phyloP scores from a whole-genome alignment of 2,888 invertebrate genomes.

The Hyles lineata region DNA sequence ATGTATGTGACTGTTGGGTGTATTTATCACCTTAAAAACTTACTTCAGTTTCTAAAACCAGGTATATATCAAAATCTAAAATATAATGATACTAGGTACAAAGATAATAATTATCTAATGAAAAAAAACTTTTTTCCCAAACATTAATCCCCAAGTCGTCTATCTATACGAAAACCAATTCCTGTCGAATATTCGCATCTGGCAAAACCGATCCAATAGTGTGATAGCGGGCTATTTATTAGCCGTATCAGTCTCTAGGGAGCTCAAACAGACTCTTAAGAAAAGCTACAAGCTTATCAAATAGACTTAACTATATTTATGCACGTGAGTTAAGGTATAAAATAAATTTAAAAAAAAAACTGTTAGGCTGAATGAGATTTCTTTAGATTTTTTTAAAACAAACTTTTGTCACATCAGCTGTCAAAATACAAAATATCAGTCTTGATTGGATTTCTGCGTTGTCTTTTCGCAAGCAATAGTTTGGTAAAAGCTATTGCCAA shows the following conservation, averaged over 20 bases:
- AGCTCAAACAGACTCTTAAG: not conserved
- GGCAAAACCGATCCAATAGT: conserved; percentile 6
- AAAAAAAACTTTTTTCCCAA: not conserved
- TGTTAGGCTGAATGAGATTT: not conserved
- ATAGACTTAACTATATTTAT: conserved; percentile 13
- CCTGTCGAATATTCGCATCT: conserved; percentile 10
- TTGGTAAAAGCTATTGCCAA: too few species aligned
- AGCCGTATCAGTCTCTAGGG: conserved; percentile 9
- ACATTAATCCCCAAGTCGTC: not conserved
- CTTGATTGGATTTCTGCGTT: too few species aligned
- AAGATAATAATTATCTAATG: too few species aligned
- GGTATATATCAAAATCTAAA: too few species aligned
- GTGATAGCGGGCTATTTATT: conserved; percentile 7
- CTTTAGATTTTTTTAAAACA: not conserved
- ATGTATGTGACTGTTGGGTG: too few species aligned
- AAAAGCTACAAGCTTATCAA: not conserved
- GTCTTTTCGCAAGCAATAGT: too few species aligned
- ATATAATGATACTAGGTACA: too few species aligned
- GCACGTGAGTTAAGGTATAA: not conserved
- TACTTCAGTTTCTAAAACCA: too few species aligned
- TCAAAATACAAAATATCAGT: too few species aligned
- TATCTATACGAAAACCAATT: not conserved
- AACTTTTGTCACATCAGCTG: too few species aligned
- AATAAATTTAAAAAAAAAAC: not conserved
- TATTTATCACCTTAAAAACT: too few species aligned